Base-by-base conservation (phyloP, 1,140 invertebrate species). In the Magallana ariakensis region DNA sequence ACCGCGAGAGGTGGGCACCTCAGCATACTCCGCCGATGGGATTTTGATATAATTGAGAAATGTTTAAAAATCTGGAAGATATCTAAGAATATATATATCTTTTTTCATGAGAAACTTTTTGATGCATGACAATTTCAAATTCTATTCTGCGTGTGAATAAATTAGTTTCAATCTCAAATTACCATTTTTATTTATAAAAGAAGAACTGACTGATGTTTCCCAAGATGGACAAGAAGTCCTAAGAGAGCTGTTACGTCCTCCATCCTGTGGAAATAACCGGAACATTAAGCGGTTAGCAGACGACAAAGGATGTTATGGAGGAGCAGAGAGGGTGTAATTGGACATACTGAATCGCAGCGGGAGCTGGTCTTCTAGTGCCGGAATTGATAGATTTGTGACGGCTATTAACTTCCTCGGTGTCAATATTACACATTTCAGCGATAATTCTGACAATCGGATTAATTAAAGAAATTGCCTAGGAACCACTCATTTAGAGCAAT, bases 61-160 rank as follows among this genome's bases (percentile, higher is more conserved):
- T 75, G 66, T 75, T 75, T 75, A 75, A 75, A 75, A 75, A 75
- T 75, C 66, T 75, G 66, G 66, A 75, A 19, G 22, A 22, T 75
- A 46, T 75, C 66, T 26, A 75, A 75, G 15, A 19, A 75, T 26
- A 33, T 11, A 33, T 11, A 46, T 46, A 46, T 46, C 33, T 46
- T 46, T 46, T 46, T 46, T 1, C 33, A 46, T 46, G 33, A 46
- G 33, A 46, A 46, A 46, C 33, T 46, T 46, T 46, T 46, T 46
- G 33, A 46, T 5, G 33, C 5, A 46, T 46, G 5, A 46, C 33
- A 46, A 46, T 46, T 46, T 46, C 5, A 46, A 46, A 46, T 46
- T 46, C 3, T 46, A 46, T 1, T 46, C 33, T 46, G 33, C 33
- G 33, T 46, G 33, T 46, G 33, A 46, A 46, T 46, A 46, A 46